phyloP scores from a whole-genome alignment of 2,888 invertebrate species.

The Crematogaster levior region DNA sequence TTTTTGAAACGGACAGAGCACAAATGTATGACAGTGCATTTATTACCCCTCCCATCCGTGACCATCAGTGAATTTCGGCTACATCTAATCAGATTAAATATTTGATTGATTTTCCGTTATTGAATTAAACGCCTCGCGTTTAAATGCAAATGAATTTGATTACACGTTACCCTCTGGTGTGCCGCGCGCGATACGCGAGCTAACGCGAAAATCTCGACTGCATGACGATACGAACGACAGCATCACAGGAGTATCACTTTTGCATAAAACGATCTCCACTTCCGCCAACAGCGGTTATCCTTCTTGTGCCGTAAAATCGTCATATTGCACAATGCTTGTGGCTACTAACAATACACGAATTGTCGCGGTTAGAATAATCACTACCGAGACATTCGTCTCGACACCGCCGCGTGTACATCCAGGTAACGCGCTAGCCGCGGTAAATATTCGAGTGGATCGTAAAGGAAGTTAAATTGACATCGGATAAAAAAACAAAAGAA shows the following conservation, averaged over 20 bases:
- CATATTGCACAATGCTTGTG: constrained; percentile 43
- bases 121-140: constrained; percentile 18
- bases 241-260: background rate
- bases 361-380: background rate
- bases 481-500: constrained; percentile 48
- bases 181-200: background rate
- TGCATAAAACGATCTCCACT: background rate
- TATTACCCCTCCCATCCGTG: background rate
- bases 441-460: constrained; percentile 8
- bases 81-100: background rate
- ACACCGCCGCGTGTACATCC: background rate
- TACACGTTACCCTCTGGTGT: constrained; percentile 15
- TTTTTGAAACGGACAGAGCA: constrained; percentile 5
- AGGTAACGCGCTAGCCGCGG: constrained; percentile 8
- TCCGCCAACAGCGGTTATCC: background rate
- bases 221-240: background rate
- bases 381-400: background rate
- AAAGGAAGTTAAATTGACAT: constrained; percentile 24
- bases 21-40: constrained; percentile 6
- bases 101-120: constrained; percentile 14
- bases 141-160: constrained; percentile 50
- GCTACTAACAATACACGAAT: constrained; percentile 6
- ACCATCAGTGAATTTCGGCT: background rate
- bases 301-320: constrained; percentile 1
- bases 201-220: background rate